Evolutionary conservation across 2,797 vertebrate genomes (phyloP).

Genomic region (Picus viridis): DNA sequence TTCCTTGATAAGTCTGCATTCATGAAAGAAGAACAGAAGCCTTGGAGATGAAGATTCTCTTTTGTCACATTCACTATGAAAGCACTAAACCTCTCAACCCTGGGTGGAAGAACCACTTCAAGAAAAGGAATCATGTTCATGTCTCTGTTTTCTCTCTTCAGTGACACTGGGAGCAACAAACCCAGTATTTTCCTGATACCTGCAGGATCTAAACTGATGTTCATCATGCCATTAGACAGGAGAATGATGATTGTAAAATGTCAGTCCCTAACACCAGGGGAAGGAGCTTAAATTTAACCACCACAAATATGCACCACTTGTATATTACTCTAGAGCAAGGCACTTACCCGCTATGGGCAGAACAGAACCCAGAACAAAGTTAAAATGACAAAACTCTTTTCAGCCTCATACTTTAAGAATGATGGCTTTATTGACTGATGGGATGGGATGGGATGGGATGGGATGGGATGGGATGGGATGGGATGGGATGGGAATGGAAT

Average conservation of each 20-base stretch:
- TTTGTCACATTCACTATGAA: not conserved
- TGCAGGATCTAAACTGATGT: not conserved
- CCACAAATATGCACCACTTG: not conserved
- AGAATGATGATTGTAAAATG: not conserved
- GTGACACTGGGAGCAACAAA: not conserved
- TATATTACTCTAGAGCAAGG: not conserved
- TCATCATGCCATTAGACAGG: not conserved
- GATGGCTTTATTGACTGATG: not conserved
- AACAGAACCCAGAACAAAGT: too few relatives aligned
- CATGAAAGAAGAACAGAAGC: constrained; percentile 5
- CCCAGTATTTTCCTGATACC: not conserved
- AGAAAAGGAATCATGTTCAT: not conserved
- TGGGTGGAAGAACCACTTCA: not conserved
- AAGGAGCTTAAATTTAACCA: not conserved
- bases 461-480: too few relatives aligned
- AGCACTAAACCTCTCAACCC: not conserved
- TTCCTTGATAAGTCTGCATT: not conserved
- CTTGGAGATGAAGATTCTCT: not conserved
- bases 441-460: too few relatives aligned
- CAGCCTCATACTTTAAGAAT: not conserved
- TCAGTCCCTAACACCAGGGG: not conserved
- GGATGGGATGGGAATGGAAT: too few relatives aligned
- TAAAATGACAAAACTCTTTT: not conserved
- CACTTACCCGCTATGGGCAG: not conserved
- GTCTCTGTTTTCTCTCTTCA: not conserved